These are phyloP conservation scores for Leptopilina clavipes DNA, from an alignment of 1,140 invertebrate genomes.

Conservation along the genomic window DNA sequence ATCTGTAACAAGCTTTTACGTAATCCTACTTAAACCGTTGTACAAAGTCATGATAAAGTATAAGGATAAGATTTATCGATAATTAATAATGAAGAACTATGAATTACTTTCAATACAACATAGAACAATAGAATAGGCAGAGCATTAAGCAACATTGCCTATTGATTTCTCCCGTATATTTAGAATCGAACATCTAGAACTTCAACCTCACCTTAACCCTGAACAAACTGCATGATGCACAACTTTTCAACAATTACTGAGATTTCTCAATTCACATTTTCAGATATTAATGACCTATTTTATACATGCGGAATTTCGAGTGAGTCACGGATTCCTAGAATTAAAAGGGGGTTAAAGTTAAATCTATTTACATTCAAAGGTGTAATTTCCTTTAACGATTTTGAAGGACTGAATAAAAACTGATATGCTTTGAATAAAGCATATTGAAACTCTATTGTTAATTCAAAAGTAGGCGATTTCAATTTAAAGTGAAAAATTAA, in stretches of 20 bases:
- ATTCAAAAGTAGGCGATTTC: neutral
- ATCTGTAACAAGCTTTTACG: no score
- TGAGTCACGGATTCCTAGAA: constrained; percentile 12
- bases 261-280: constrained; percentile 15
- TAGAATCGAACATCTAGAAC: constrained; percentile 58
- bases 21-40: neutral
- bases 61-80: neutral
- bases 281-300: constrained; percentile 2
- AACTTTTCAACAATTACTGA: constrained; percentile 31
- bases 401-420: no score
- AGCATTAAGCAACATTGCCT: constrained; percentile 36
- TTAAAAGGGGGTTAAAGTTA: constrained; percentile 20
- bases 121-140: neutral
- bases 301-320: neutral
- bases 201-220: constrained; percentile 58
- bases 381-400: neutral
- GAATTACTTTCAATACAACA: neutral
- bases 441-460: no score
- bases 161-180: constrained; percentile 62
- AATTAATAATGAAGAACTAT: neutral
- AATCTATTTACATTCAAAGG: neutral
- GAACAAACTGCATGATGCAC: constrained; percentile 40
- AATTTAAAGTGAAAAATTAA: no score
- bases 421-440: neutral
- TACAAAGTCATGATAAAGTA: neutral